Base-by-base conservation (phyloP, 2,888 invertebrate genomes). In the Ceramica pisi region DNA sequence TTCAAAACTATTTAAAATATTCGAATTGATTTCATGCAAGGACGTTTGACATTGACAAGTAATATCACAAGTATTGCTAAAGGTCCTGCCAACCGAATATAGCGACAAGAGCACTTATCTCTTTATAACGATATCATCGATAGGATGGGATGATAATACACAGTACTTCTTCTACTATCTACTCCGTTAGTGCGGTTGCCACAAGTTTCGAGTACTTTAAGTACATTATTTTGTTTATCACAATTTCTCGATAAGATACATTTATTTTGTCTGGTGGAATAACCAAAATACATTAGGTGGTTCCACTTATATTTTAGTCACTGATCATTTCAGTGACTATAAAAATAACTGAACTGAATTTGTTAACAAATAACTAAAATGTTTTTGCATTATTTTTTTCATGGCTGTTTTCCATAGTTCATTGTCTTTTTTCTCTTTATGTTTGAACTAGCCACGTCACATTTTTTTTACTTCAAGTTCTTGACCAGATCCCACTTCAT, bases 231-330 rank as follows among this genome's bases (percentile, higher is more conserved):
- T 63, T 60, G 44, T 70, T 62, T 78, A 70, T 78, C 78, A 35
- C 14, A 21, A 44, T 26, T 53, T 51, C 23, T 53, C n/a, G 81
- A 78, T 81, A 81, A 78, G 78, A 78, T 78, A 64, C 51, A 10
- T 21, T 31, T 62, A 61, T 69, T 81, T 61, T 51, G 46, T 56
- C 77, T 69, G 19, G 16, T 50, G 41, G 19, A 50, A 55, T 63
- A 31, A 55, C 21, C 35, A 48, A 48, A 66, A 59, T 59, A 26
- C 46, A 55, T 50, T 41, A 56, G 21, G 5, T 46, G 51, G 19
- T 21, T 56, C 10, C 14, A 21, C 19, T 72, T 51, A 62, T 48
- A 8, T 12, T 21, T 23, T n/a, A 44, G 9, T 19, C 44, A 31
- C 23, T 35, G 16, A 51, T n/a, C n/a, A n/a, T n/a, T n/a, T n/a